phyloP scores from a whole-genome alignment of 2,888 invertebrate species.

The Chrysina gloriosa region DNA sequence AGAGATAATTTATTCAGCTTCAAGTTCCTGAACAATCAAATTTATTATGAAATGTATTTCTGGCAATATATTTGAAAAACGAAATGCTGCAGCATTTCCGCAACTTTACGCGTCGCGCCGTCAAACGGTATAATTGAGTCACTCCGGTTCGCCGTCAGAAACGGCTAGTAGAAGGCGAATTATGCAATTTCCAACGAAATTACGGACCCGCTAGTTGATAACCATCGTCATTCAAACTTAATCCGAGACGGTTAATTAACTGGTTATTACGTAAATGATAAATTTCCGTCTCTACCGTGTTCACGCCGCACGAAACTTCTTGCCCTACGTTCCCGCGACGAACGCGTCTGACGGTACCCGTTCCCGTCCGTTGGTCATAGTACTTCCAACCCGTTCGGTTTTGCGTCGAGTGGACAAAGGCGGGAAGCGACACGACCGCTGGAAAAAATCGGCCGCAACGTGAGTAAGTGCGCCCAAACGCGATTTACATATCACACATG shows the following conservation, averaged over 20 bases:
- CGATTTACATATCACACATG: neutral
- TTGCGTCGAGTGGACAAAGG: neutral
- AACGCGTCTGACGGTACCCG: neutral
- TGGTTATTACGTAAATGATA: slow-evolving; percentile 16
- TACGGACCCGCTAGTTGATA: slow-evolving; percentile 11
- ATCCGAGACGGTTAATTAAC: slow-evolving; percentile 16
- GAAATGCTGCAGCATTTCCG: no score
- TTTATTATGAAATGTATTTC: no score
- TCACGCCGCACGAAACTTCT: slow-evolving; percentile 1
- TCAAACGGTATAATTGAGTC: neutral
- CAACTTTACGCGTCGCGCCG: no score
- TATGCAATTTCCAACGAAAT: slow-evolving; percentile 22
- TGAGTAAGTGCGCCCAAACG: neutral
- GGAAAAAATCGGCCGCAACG: neutral
- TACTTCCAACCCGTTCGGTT: neutral
- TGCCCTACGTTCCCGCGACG: neutral
- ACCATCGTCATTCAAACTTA: slow-evolving; percentile 19
- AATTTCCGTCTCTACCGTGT: slow-evolving; percentile 1
- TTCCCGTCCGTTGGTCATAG: neutral
- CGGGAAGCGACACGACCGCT: neutral
- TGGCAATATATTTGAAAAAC: no score
- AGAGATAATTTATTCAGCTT: no score
- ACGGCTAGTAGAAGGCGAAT: slow-evolving; percentile 4
- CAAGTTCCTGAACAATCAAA: no score
- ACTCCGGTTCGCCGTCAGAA: neutral